These are phyloP conservation scores for Cliona cf. orientalis DNA, from an alignment of 37 sponge, comb jelly and placozoan genomes.

Conservation along the genomic window DNA sequence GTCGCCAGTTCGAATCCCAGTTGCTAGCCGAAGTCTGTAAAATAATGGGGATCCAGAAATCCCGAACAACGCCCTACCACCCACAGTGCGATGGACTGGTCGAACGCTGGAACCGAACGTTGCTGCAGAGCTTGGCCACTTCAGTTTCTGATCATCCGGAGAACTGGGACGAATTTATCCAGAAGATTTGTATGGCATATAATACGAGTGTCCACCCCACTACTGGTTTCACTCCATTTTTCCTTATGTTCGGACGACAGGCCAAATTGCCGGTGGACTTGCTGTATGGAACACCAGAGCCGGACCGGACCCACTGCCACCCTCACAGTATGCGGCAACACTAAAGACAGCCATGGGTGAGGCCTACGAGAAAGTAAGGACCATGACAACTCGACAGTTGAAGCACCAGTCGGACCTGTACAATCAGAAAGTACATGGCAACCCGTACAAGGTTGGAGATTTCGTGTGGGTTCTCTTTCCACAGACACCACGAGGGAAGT, in stretches of 20 bases:
- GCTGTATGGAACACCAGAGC: background rate
- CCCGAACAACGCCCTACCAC: slow-evolving; percentile 57
- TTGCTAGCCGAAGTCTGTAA: slow-evolving; percentile 40
- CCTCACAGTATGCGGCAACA: slow-evolving; percentile 21
- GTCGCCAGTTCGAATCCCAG: slow-evolving; percentile 52
- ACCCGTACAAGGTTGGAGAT: slow-evolving; percentile 48
- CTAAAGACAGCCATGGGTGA: slow-evolving; percentile 1
- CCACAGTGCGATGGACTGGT: slow-evolving; percentile 67
- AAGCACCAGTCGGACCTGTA: slow-evolving; percentile 30
- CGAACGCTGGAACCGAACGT: slow-evolving; percentile 55
- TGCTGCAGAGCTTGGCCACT: slow-evolving; percentile 31
- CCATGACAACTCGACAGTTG: background rate
- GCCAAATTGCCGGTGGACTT: slow-evolving; percentile 42
- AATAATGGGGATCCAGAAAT: slow-evolving; percentile 32
- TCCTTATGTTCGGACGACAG: slow-evolving; percentile 58
- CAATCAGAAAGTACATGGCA: slow-evolving; percentile 45
- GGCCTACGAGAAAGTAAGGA: slow-evolving; percentile 16
- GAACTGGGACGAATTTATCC: slow-evolving; percentile 44
- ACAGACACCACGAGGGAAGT: slow-evolving; percentile 24
- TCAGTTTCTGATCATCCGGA: background rate
- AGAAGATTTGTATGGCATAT: slow-evolving; percentile 52
- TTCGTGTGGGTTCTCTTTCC: slow-evolving; percentile 60
- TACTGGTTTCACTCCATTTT: slow-evolving; percentile 38
- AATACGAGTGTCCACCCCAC: slow-evolving; percentile 50
- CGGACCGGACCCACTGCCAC: background rate